phyloP scores from a whole-genome alignment of 2,797 vertebrate species.

The Pterois miles region DNA sequence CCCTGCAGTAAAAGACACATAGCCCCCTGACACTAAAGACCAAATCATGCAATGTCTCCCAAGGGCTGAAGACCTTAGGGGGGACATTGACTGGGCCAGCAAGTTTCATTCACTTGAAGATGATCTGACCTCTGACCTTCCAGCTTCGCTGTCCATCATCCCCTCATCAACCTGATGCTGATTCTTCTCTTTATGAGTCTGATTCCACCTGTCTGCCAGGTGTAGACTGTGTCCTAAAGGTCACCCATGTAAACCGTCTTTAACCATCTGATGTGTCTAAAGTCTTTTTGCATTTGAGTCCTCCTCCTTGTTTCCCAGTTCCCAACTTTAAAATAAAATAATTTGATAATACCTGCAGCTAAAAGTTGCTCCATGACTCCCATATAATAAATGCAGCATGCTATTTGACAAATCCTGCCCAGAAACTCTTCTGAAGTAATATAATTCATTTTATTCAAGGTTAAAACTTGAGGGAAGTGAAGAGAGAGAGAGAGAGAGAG shows the following conservation, averaged over 20 bases:
- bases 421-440: neutral
- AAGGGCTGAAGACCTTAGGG: no score
- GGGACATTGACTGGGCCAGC: no score
- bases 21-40: no score
- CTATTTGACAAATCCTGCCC: neutral
- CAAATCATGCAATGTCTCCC: no score
- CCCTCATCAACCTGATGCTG: neutral
- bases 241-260: neutral
- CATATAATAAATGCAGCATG: neutral
- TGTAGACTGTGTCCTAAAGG: neutral
- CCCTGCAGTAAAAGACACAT: no score
- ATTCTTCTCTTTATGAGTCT: neutral
- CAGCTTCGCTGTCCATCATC: neutral
- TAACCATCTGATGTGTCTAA: no score
- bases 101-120: neutral
- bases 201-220: neutral
- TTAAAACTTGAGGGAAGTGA: constrained; percentile 2
- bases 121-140: no score
- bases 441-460: constrained; percentile 30
- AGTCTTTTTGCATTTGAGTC: neutral
- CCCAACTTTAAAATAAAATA: neutral
- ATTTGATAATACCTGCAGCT: neutral
- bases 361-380: neutral
- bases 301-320: neutral
- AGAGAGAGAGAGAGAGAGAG: neutral